These are phyloP conservation scores for Ganaspis brasiliensis DNA, from an alignment of 2,888 invertebrate species.

Conservation along the genomic window DNA sequence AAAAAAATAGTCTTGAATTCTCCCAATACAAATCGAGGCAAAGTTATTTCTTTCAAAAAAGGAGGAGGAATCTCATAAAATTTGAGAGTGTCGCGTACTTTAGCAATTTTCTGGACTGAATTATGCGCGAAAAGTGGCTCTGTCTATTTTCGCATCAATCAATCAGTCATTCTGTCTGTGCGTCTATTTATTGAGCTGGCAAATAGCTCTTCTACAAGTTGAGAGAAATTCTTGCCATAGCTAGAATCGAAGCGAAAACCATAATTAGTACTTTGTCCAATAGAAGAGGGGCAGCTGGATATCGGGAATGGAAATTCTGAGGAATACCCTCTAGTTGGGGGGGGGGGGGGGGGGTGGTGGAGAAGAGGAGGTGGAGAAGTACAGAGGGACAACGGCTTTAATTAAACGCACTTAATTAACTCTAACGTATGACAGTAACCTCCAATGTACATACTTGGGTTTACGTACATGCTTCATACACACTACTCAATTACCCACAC, in stretches of 20 bases:
- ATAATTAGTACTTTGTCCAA: slow-evolving; percentile 67
- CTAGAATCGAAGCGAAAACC: slow-evolving; percentile 67
- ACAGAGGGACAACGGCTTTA: slow-evolving; percentile 69
- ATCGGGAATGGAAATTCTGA: slow-evolving; percentile 38
- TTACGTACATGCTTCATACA: slow-evolving; percentile 15
- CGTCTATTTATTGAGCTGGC: slow-evolving; percentile 50
- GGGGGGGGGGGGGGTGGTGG: slow-evolving; percentile 35
- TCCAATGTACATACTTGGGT: slow-evolving; percentile 45
- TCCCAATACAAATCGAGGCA: no score
- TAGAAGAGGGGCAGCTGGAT: slow-evolving; percentile 46
- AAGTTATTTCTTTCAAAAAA: no score
- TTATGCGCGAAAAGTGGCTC: slow-evolving; percentile 18
- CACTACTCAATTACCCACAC: slow-evolving; percentile 44
- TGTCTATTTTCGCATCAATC: slow-evolving; percentile 41
- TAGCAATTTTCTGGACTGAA: slow-evolving; percentile 17
- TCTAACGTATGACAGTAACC: slow-evolving; percentile 65
- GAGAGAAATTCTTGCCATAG: slow-evolving; percentile 69
- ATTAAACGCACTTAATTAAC: slow-evolving; percentile 76
- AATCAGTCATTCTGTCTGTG: slow-evolving; percentile 53
- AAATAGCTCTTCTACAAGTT: slow-evolving; percentile 56
- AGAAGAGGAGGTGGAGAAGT: slow-evolving; percentile 43
- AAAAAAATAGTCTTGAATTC: no score
- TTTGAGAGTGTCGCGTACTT: slow-evolving; percentile 31
- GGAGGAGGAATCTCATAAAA: background rate
- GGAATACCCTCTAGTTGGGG: slow-evolving; percentile 26